Conservation (phyloP, 1,140 invertebrate genomes). For the Trichonephila clavata region DNA sequence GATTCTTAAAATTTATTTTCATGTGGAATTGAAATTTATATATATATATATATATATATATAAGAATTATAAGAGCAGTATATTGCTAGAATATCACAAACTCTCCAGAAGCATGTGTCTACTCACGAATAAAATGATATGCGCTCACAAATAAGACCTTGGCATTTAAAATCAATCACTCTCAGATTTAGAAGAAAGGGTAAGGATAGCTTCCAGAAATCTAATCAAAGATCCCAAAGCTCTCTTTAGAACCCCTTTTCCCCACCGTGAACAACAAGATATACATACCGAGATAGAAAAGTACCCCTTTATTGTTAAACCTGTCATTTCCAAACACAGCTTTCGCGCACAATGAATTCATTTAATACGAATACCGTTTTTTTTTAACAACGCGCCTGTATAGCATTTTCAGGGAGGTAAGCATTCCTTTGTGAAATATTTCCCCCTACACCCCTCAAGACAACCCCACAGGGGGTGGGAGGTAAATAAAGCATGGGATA, state of each 20-base stretch:
- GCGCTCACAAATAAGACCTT: neutral
- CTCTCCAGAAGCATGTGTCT: no score
- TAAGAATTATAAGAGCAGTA: no score
- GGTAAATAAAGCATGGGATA: neutral
- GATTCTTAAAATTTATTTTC: no score
- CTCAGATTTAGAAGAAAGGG: neutral
- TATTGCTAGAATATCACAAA: no score
- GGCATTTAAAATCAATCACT: neutral
- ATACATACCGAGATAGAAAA: neutral
- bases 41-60: no score
- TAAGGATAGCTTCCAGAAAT: neutral
- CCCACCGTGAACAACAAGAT: neutral
- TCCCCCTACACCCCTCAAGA: neutral
- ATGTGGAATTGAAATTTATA: no score
- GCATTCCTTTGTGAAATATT: constrained; percentile 51
- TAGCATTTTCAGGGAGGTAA: constrained; percentile 41
- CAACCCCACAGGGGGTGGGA: neutral
- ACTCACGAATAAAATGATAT: neutral
- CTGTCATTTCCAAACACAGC: constrained; percentile 29
- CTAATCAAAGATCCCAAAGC: constrained; percentile 6
- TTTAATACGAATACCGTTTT: constrained; percentile 19
- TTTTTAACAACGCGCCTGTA: neutral
- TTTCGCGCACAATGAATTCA: neutral
- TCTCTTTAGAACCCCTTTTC: neutral
- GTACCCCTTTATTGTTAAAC: neutral